A percentile compares a stretch with the other conserved stretches of the same genome.
Evolutionary conservation across 2,888 invertebrate genomes (phyloP).

Genomic region (Lithodes maja): DNA sequence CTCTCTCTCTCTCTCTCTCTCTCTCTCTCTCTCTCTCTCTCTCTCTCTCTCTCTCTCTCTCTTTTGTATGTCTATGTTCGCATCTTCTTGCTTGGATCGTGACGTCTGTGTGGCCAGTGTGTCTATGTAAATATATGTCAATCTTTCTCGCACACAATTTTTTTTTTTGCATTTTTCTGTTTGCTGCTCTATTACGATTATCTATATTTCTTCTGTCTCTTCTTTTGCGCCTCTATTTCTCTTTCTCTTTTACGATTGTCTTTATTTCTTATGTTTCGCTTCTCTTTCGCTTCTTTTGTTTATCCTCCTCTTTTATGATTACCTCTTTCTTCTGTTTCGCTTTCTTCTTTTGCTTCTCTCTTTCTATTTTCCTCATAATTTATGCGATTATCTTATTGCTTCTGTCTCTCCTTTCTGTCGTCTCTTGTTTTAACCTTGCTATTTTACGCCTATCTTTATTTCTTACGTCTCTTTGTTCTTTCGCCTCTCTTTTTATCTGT

Average conservation of each 20-base stretch:
- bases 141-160: too few species aligned
- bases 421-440: not conserved
- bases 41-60: not conserved
- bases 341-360: not conserved
- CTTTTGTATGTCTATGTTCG: not conserved
- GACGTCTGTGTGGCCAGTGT: too few species aligned
- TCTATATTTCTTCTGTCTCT: not conserved
- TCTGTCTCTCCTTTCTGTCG: not conserved
- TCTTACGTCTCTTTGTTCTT: not conserved
- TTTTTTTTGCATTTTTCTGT: too few species aligned
- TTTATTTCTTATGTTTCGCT: not conserved
- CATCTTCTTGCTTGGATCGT: not conserved
- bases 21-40: not conserved
- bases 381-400: not conserved
- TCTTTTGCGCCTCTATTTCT: not conserved
- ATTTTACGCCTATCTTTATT: not conserved
- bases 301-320: not conserved
- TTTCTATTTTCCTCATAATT: not conserved
- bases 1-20: not conserved
- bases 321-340: conserved; percentile 1
- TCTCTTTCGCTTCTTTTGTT: not conserved
- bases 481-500: not conserved
- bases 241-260: not conserved
- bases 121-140: too few species aligned
- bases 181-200: too few species aligned